phyloP scores from a whole-genome alignment of 2,113 vertebrate species.

The Chamaetylas fuelleborni region DNA sequence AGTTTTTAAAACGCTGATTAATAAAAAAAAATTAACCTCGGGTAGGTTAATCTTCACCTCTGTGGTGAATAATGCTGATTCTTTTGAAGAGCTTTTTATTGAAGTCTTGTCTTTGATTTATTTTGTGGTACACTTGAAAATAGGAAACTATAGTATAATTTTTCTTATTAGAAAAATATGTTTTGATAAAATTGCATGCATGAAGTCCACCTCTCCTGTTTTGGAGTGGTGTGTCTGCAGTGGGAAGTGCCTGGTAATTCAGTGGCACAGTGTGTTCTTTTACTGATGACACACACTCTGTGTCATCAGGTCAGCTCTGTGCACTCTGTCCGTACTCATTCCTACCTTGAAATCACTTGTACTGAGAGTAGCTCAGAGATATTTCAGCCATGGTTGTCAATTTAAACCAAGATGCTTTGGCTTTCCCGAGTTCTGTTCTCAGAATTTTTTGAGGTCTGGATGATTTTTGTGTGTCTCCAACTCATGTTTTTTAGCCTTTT shows the following conservation, averaged over 20 bases:
- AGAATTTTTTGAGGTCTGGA: neutral
- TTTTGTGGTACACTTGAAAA: neutral
- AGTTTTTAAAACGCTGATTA: neutral
- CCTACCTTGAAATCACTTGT: neutral
- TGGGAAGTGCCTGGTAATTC: neutral
- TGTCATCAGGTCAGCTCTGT: neutral
- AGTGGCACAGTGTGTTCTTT: accelerated
- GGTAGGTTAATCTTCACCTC: neutral
- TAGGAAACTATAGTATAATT: neutral
- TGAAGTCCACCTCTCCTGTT: neutral
- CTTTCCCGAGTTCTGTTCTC: neutral
- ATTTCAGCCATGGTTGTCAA: neutral
- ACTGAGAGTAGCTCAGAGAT: neutral
- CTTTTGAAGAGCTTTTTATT: neutral
- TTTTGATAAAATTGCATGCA: neutral
- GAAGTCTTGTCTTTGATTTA: neutral
- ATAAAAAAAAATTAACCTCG: neutral
- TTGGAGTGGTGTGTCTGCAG: neutral
- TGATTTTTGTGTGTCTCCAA: neutral
- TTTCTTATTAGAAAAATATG: neutral
- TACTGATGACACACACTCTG: neutral
- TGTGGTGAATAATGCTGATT: neutral
- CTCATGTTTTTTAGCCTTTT: neutral
- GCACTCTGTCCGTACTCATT: neutral
- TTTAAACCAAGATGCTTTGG: neutral